Percentiles rank a stretch among this genome's conserved stretches.
Evolutionary conservation across 2,888 invertebrate genomes (phyloP).

Genomic region (Furcula furcula): DNA sequence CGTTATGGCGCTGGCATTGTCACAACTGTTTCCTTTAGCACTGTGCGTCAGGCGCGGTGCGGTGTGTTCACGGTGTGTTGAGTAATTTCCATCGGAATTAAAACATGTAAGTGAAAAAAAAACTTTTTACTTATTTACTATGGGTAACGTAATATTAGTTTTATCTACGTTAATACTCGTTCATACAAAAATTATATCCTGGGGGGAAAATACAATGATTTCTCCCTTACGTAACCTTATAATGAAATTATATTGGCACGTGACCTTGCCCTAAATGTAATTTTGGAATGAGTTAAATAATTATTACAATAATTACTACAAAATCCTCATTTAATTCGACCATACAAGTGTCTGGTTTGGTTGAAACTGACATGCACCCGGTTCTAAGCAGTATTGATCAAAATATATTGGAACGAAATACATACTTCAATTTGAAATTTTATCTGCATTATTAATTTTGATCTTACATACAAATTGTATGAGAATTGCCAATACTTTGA

Average conservation of each 20-base stretch:
- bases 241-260: conserved; percentile 73
- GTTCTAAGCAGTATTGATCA: conserved; percentile 21
- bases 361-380: conserved; percentile 9
- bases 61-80: conserved; percentile 66
- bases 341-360: conserved; percentile 8
- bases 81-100: conserved; percentile 63
- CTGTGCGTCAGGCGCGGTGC: conserved; percentile 74
- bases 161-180: too few relatives aligned
- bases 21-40: conserved; percentile 66
- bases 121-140: too few relatives aligned
- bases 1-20: conserved; percentile 59
- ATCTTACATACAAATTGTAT: too few relatives aligned
- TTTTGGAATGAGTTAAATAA: conserved; percentile 5
- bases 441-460: too few relatives aligned
- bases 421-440: too few relatives aligned
- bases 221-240: conserved; percentile 73
- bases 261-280: conserved; percentile 68
- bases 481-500: too few relatives aligned
- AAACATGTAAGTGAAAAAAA: conserved; percentile 68
- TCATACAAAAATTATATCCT: too few relatives aligned
- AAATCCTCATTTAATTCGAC: background rate
- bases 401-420: background rate
- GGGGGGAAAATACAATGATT: too few relatives aligned
- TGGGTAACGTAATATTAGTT: too few relatives aligned
- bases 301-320: background rate